phyloP scores from a whole-genome alignment of 2,888 invertebrate genomes.

The Agrochola macilenta region DNA sequence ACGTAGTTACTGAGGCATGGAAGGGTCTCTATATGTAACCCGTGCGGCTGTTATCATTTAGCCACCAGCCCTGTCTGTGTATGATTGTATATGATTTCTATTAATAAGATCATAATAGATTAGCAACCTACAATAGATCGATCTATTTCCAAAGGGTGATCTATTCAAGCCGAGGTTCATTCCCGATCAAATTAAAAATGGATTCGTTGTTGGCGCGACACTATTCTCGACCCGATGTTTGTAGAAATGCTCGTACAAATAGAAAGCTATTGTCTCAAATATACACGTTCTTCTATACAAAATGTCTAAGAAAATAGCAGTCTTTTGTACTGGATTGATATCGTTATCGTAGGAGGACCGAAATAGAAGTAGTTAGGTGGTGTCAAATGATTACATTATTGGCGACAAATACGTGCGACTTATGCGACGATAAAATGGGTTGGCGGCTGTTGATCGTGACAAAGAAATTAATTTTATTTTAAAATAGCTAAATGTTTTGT shows the following conservation, averaged over 20 bases:
- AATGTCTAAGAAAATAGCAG: constrained; percentile 6
- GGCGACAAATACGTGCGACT: not conserved
- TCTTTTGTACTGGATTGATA: not conserved
- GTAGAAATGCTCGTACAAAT: constrained; percentile 16
- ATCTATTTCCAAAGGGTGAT: not conserved
- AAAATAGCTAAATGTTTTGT: too few relatives aligned
- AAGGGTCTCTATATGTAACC: not conserved
- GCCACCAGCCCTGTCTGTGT: not conserved
- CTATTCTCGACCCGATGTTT: not conserved
- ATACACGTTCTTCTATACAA: not conserved
- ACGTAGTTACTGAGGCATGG: not conserved
- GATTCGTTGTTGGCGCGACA: constrained; percentile 5
- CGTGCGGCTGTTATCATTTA: not conserved
- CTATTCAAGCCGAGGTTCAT: not conserved
- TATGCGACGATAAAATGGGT: not conserved
- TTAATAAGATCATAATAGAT: not conserved
- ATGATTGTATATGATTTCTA: not conserved
- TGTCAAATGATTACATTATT: not conserved
- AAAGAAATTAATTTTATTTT: not conserved
- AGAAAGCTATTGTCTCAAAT: constrained; percentile 5
- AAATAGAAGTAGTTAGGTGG: not conserved
- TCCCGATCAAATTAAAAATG: constrained; percentile 32
- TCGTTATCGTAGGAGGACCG: not conserved
- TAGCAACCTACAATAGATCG: not conserved
- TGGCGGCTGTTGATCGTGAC: not conserved